Evolutionary conservation across 2,888 invertebrate species (phyloP).

Genomic region (Galerucella calmariensis): DNA sequence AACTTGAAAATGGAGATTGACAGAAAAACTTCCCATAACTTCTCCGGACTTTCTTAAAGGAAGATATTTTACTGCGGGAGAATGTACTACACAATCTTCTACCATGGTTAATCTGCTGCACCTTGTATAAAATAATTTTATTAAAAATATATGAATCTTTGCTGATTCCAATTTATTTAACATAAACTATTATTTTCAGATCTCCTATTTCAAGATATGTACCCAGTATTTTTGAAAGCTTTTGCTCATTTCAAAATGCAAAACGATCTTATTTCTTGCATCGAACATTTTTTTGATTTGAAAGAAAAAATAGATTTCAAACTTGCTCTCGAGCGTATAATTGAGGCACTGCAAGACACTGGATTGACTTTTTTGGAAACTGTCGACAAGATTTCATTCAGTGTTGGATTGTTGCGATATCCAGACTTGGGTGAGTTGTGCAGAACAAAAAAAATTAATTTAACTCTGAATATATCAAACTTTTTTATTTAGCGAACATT

Average conservation of each 20-base stretch:
- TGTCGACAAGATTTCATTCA: slow-evolving; percentile 41
- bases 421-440: slow-evolving; percentile 43
- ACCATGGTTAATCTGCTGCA: no score
- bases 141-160: no score
- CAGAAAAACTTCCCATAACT: no score
- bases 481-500: slow-evolving; percentile 35
- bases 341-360: slow-evolving; percentile 36
- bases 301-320: slow-evolving; percentile 22
- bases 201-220: slow-evolving; percentile 32
- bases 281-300: slow-evolving; percentile 38
- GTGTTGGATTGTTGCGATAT: slow-evolving; percentile 39
- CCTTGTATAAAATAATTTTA: no score
- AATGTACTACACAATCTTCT: no score
- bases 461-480: neutral
- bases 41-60: no score
- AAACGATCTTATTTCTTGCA: slow-evolving; percentile 31
- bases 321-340: slow-evolving; percentile 31
- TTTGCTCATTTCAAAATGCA: slow-evolving; percentile 37
- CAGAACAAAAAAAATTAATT: neutral
- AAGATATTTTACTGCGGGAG: no score
- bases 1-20: no score
- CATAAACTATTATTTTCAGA: slow-evolving; percentile 32
- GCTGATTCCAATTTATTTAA: neutral
- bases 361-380: slow-evolving; percentile 44
- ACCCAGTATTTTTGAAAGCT: slow-evolving; percentile 30